These are phyloP conservation scores for Nymphalis urticae DNA, from an alignment of 2,888 invertebrate species.

Conservation along the genomic window DNA sequence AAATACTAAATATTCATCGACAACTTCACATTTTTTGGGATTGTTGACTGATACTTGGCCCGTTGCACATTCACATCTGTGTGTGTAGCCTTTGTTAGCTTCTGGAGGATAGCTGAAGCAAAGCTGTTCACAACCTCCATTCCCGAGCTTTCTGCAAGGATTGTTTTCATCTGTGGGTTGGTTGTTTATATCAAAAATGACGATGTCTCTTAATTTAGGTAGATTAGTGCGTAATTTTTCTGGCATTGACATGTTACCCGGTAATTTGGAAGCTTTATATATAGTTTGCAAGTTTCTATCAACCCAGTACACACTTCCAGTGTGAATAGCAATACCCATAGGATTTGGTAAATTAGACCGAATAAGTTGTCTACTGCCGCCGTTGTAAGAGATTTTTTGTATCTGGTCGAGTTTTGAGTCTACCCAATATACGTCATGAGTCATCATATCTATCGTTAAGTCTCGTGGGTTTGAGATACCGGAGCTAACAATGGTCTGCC, in stretches of 20 bases:
- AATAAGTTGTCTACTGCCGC: conserved; percentile 91
- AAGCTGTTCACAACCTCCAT: conserved; percentile 95
- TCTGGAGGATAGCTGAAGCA: conserved; percentile 95
- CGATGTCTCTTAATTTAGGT: conserved; percentile 93
- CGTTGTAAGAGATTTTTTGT: conserved; percentile 93
- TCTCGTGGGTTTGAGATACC: conserved; percentile 96
- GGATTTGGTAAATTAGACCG: conserved; percentile 94
- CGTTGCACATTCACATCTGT: conserved; percentile 95
- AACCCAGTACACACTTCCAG: conserved; percentile 95
- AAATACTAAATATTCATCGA: conserved; percentile 95
- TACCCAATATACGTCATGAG: conserved; percentile 98
- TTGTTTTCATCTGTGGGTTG: conserved; percentile 93
- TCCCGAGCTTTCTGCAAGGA: conserved; percentile 88
- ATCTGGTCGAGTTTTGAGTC: conserved; percentile 97
- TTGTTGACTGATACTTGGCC: conserved; percentile 86
- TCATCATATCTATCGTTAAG: conserved; percentile 94
- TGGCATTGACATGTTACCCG: conserved; percentile 86
- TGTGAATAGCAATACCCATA: conserved; percentile 94
- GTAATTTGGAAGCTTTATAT: conserved; percentile 89
- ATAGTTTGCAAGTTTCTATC: conserved; percentile 94
- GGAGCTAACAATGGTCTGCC: conserved; percentile 92
- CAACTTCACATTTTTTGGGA: conserved; percentile 88
- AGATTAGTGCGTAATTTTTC: conserved; percentile 90
- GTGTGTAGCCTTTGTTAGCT: conserved; percentile 75
- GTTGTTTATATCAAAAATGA: conserved; percentile 92